A percentile compares a stretch with the other conserved stretches of the same genome.
Evolutionary conservation across 2,888 invertebrate species (phyloP).

Genomic region (Lordiphosa fenestrarum): DNA sequence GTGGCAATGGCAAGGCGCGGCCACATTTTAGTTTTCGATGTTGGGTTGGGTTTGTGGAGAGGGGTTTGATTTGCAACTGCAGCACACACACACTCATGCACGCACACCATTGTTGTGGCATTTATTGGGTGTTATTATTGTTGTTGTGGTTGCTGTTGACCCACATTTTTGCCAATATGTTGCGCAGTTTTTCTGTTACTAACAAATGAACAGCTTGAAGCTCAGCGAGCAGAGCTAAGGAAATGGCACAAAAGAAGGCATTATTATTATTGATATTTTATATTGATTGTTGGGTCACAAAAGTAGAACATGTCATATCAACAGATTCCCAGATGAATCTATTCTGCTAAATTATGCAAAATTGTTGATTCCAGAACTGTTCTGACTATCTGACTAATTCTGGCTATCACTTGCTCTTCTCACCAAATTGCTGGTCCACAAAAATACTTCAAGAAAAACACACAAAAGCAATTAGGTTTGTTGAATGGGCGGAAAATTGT

Average conservation of each 20-base stretch:
- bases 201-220: conserved; percentile 10
- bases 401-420: no score
- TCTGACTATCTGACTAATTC: no score
- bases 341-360: no score
- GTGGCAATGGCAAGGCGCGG: conserved; percentile 49
- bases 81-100: conserved; percentile 23
- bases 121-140: conserved; percentile 70
- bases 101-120: conserved; percentile 47
- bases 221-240: not conserved
- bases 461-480: no score
- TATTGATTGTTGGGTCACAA: conserved; percentile 6
- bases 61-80: conserved; percentile 42
- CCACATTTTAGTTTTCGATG: conserved; percentile 37
- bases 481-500: no score
- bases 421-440: no score
- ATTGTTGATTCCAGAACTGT: no score
- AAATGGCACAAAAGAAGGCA: conserved; percentile 19
- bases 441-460: no score
- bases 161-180: conserved; percentile 70
- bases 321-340: no score
- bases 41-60: conserved; percentile 22
- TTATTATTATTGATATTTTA: conserved; percentile 9
- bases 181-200: conserved; percentile 49
- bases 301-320: not conserved
- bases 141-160: conserved; percentile 55